Percentiles rank a stretch among this genome's conserved stretches.
Conservation (phyloP, 2,888 invertebrate genomes). For the Chelonus formosanus region DNA sequence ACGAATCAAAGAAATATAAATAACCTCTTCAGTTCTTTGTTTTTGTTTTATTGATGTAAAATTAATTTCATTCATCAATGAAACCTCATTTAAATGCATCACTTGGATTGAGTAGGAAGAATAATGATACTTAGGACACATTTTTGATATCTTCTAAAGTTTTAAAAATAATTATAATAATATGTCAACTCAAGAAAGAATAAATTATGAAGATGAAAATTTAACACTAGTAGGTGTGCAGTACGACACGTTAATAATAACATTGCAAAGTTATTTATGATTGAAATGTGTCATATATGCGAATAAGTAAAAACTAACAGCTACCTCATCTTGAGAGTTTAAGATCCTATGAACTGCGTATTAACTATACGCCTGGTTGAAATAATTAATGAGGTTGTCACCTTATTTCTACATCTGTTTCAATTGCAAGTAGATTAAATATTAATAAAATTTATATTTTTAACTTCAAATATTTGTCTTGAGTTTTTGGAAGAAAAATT, state of each 20-base stretch:
- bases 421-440: slow-evolving; percentile 17
- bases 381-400: slow-evolving; percentile 62
- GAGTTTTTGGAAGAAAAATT: no score
- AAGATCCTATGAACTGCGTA: slow-evolving; percentile 52
- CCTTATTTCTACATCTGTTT: slow-evolving; percentile 30
- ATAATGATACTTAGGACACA: no score
- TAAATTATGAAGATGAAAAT: slow-evolving; percentile 16
- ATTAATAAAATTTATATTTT: not conserved
- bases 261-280: slow-evolving; percentile 62
- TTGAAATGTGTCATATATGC: slow-evolving; percentile 54
- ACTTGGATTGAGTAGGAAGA: no score
- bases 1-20: no score
- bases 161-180: slow-evolving; percentile 1
- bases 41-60: no score
- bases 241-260: slow-evolving; percentile 56
- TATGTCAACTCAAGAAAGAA: not conserved
- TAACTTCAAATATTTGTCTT: no score
- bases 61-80: no score
- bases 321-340: slow-evolving; percentile 58
- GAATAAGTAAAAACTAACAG: slow-evolving; percentile 58
- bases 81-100: no score
- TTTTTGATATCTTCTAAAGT: not conserved
- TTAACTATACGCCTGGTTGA: slow-evolving; percentile 59
- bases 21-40: no score
- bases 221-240: slow-evolving; percentile 47